Base-by-base conservation (phyloP, 2,113 vertebrate species). In the Menura novaehollandiae region DNA sequence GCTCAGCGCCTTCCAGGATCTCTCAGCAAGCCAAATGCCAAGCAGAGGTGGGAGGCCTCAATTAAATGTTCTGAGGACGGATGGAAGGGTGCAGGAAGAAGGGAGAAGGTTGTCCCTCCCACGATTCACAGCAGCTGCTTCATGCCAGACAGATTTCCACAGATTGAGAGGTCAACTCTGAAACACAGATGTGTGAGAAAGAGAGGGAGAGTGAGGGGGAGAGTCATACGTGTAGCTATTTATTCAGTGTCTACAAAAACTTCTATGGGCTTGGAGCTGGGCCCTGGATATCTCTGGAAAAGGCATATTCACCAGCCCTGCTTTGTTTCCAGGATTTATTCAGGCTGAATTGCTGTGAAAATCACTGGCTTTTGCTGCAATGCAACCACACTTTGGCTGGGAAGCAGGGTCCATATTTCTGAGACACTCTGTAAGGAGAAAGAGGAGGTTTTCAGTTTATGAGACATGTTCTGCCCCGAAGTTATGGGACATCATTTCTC, bases 271-370 rank as follows among this genome's bases (percentile, higher is more conserved):
- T 91, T 95, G 87, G 88, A 94, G 67, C 58, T 69, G 74, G 46
- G 89, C 77, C 85, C 74, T 89, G 69, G 32, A 53, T 88, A 49
- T 41, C 62, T 94, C 81, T 95, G 78, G 33, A 76, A 95, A 62
- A 91, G 81, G 71, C 7, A 5, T 51, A 33, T 37, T 88, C 81
- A 66, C 62, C 71, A 73, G 49, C 66, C 22, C 46, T 76, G 59
- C 71, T 92, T 92, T 89, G 74, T 92, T 91, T 82, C 69, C 69
- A 95, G 66, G 35, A 72, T 78, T 72, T 77, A 79, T 78, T 89
- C 87, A 66, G 55, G n/a, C 41, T 93, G 77, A 87, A 87, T 87
- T 52, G 56, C 60, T 20, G 8, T 82, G 66, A 72, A 93, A 93
- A 94, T 32, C 88, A 76, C 53, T 16, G 7, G n/a, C 24, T 68